Evolutionary conservation across 2,888 invertebrate species (phyloP).

Genomic region (Acleris emargana): DNA sequence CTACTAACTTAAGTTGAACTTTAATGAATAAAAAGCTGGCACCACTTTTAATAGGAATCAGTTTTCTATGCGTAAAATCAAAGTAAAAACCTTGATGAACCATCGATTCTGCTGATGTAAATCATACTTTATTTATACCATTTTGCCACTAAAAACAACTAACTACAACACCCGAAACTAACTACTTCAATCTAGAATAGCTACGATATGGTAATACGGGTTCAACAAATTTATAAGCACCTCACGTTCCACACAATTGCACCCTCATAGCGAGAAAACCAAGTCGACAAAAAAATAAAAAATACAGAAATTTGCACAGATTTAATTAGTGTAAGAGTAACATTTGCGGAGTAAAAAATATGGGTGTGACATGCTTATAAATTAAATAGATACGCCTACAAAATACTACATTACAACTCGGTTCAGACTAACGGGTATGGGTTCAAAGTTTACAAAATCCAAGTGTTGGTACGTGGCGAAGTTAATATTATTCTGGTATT

Average conservation of each 20-base stretch:
- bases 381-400: constrained; percentile 41
- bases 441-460: constrained; percentile 72
- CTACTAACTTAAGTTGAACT: too few species aligned
- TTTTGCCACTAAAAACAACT: constrained; percentile 35
- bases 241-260: constrained; percentile 43
- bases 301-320: constrained; percentile 4
- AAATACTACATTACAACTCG: constrained; percentile 43
- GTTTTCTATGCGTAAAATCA: too few species aligned
- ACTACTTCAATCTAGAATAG: constrained; percentile 46
- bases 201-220: constrained; percentile 71
- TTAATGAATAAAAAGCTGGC: too few species aligned
- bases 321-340: constrained; percentile 14
- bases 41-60: too few species aligned
- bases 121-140: constrained; percentile 3
- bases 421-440: constrained; percentile 71
- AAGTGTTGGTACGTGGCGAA: constrained; percentile 63
- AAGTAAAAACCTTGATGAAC: too few species aligned
- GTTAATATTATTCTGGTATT: constrained; percentile 48
- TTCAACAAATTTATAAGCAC: constrained; percentile 62
- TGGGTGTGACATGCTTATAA: constrained; percentile 57
- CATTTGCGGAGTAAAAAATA: constrained; percentile 28
- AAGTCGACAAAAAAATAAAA: constrained; percentile 15
- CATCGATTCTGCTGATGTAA: too few species aligned
- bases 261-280: constrained; percentile 8
- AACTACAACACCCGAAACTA: constrained; percentile 33